These are phyloP conservation scores for Condylura cristata DNA, from an alignment of 2,113 vertebrate species.

Conservation along the genomic window DNA sequence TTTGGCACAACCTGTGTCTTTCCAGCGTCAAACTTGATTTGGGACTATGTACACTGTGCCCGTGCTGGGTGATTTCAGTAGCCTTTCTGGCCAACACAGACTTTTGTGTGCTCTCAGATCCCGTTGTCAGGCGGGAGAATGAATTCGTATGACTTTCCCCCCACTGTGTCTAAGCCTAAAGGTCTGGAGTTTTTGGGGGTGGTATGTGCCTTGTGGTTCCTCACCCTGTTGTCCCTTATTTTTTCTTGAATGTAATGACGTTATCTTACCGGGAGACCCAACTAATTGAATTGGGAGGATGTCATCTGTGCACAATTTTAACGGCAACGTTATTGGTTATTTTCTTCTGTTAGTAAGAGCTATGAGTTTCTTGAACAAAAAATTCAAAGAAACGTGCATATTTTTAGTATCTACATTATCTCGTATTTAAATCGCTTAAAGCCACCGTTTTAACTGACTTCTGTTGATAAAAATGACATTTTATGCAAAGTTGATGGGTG, in stretches of 20 bases:
- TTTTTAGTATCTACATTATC: background rate
- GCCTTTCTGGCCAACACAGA: background rate
- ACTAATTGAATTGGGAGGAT: background rate
- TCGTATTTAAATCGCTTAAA: background rate
- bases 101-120: background rate
- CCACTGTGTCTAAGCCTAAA: background rate
- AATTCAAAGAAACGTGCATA: background rate
- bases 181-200: background rate
- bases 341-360: background rate
- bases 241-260: background rate
- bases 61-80: background rate
- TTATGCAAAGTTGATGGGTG: background rate
- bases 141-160: background rate
- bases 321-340: background rate
- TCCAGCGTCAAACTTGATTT: background rate
- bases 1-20: background rate
- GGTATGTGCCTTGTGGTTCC: background rate
- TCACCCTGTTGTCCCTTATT: background rate
- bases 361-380: background rate
- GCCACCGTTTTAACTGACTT: background rate
- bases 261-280: background rate
- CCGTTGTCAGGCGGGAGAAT: background rate
- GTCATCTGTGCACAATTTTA: background rate
- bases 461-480: constrained; percentile 16
- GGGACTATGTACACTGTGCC: background rate